Conservation (phyloP, 2,113 vertebrate species). For the Apteryx owenii region DNA sequence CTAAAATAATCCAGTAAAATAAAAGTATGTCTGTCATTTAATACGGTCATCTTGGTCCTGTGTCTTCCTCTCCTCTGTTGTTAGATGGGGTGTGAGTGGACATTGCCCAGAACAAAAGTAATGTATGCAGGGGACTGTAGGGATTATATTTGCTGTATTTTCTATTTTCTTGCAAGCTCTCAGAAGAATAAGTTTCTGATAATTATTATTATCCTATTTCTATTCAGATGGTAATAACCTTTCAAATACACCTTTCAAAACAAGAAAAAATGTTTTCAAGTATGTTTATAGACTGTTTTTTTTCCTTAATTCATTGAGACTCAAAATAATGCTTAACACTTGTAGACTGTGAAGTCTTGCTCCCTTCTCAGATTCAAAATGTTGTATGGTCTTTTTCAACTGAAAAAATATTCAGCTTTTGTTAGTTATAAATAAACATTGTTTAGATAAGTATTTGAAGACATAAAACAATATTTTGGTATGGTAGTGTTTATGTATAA, state of each 20-base stretch:
- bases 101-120: not conserved
- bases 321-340: not conserved
- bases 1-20: not conserved
- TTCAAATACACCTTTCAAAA: not conserved
- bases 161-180: not conserved
- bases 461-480: not conserved
- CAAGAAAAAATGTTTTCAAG: not conserved
- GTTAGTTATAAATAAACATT: not conserved
- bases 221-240: not conserved
- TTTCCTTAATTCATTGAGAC: not conserved
- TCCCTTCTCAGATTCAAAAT: not conserved
- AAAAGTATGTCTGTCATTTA: not conserved
- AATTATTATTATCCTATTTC: not conserved
- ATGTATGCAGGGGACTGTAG: not conserved
- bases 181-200: not conserved
- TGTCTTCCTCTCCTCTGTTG: not conserved
- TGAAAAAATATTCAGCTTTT: not conserved
- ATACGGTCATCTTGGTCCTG: not conserved
- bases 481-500: not conserved
- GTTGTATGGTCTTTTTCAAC: not conserved
- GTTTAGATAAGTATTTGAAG: not conserved
- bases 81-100: not conserved
- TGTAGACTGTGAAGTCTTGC: not conserved
- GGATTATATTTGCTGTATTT: not conserved
- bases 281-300: not conserved